phyloP scores from a whole-genome alignment of 64 coral and sea anemone species.

The Platygyra sinensis region DNA sequence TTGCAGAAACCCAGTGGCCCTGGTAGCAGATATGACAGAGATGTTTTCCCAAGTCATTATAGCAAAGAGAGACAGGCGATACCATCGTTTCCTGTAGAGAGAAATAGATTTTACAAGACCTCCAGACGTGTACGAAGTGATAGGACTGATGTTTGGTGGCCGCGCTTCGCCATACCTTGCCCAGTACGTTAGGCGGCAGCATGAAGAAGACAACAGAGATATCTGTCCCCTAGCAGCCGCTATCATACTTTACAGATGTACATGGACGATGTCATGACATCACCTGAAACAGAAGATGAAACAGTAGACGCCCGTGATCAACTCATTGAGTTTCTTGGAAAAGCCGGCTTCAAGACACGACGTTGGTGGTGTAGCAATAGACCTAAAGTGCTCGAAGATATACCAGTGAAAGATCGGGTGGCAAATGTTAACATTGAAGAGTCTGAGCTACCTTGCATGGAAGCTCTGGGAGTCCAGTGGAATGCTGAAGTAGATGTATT shows the following conservation, averaged over 20 bases:
- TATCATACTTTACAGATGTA: constrained; percentile 27
- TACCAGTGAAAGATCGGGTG: constrained; percentile 30
- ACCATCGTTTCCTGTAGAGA: constrained; percentile 59
- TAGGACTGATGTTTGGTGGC: constrained; percentile 34
- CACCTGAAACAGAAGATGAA: constrained; percentile 1
- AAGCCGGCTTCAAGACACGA: constrained; percentile 28
- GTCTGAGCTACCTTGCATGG: constrained; percentile 16
- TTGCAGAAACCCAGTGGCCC: constrained; percentile 37
- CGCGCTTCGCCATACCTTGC: constrained; percentile 45
- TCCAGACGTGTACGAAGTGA: constrained; percentile 54
- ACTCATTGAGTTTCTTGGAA: constrained; percentile 12
- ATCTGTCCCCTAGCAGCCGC: constrained; percentile 37
- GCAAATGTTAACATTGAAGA: constrained; percentile 43
- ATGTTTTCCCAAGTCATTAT: constrained; percentile 62
- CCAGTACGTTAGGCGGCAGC: not conserved
- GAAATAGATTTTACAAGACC: constrained; percentile 8
- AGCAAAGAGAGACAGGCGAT: constrained; percentile 29
- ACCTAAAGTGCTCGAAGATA: constrained; percentile 1
- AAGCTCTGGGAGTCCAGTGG: too few species aligned
- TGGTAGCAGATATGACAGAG: constrained; percentile 56
- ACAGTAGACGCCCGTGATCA: not conserved
- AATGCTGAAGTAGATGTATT: constrained; percentile 1
- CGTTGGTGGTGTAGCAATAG: constrained; percentile 35
- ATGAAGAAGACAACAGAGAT: constrained; percentile 10
- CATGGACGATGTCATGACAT: constrained; percentile 49